A percentile compares a stretch with the other conserved stretches of the same genome.
phyloP scores from a whole-genome alignment of 2,797 vertebrate species.

The Hozukius guyotensis region DNA sequence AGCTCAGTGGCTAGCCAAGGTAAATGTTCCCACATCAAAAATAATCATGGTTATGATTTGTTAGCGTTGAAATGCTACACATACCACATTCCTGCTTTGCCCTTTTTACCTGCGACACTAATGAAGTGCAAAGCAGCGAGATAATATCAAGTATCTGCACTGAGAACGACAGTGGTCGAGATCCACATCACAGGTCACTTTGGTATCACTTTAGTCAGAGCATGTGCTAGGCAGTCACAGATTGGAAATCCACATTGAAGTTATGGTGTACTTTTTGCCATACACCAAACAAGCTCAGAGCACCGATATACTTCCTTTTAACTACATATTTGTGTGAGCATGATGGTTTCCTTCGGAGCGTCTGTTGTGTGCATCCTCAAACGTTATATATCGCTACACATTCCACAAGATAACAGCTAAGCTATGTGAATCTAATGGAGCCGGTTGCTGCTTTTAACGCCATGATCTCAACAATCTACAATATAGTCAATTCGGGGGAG shows the following conservation, averaged over 20 bases:
- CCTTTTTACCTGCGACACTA: background rate
- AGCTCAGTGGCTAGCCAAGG: background rate
- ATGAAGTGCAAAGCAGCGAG: background rate
- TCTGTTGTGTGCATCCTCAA: background rate
- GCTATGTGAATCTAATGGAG: background rate
- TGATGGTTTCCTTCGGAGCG: background rate
- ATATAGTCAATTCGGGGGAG: background rate
- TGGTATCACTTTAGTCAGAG: background rate
- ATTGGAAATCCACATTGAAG: background rate
- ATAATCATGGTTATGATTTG: background rate
- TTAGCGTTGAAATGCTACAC: conserved; percentile 3
- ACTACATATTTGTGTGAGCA: background rate
- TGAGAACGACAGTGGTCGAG: background rate
- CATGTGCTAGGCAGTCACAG: background rate
- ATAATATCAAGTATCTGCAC: background rate
- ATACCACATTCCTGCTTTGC: background rate
- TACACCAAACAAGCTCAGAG: background rate
- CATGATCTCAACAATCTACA: background rate
- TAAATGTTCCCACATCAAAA: background rate
- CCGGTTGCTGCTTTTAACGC: no score
- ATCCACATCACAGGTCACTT: background rate
- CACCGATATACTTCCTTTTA: background rate
- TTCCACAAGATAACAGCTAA: background rate
- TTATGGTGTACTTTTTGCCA: background rate
- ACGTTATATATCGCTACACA: background rate